Evolutionary conservation across 2,888 invertebrate genomes (phyloP).

Genomic region (Latrodectus hesperus): DNA sequence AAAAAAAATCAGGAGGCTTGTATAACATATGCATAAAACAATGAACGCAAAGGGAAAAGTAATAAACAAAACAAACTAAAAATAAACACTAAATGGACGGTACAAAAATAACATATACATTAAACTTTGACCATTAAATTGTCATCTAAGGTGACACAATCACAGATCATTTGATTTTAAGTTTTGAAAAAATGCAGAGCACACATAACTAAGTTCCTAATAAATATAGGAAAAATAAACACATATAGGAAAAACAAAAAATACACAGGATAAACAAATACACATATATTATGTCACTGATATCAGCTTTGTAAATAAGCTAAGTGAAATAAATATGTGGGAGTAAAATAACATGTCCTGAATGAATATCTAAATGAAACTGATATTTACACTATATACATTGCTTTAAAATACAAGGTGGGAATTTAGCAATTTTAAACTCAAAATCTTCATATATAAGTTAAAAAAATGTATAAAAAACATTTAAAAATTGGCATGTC

Average conservation of each 20-base stretch:
- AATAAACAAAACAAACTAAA: neutral
- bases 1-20: no score
- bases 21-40: neutral
- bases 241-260: neutral
- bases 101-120: neutral
- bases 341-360: neutral
- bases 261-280: neutral
- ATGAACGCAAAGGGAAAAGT: neutral
- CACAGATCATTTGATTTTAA: conserved; percentile 64
- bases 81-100: neutral
- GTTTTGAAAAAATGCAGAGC: conserved; percentile 12
- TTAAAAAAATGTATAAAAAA: neutral
- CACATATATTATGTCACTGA: conserved; percentile 4
- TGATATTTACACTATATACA: conserved; percentile 60
- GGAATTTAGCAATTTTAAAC: neutral
- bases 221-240: no score
- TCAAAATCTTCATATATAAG: neutral
- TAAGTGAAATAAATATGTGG: conserved; percentile 49
- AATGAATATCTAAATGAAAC: conserved; percentile 10
- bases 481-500: no score
- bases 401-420: neutral
- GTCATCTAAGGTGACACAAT: conserved; percentile 18
- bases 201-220: neutral
- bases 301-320: conserved; percentile 55
- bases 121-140: neutral